Percentiles rank a stretch among this genome's conserved stretches.
These are phyloP conservation scores for Drosophila fulvimacula DNA, from an alignment of 2,888 invertebrate genomes.

Conservation along the genomic window DNA sequence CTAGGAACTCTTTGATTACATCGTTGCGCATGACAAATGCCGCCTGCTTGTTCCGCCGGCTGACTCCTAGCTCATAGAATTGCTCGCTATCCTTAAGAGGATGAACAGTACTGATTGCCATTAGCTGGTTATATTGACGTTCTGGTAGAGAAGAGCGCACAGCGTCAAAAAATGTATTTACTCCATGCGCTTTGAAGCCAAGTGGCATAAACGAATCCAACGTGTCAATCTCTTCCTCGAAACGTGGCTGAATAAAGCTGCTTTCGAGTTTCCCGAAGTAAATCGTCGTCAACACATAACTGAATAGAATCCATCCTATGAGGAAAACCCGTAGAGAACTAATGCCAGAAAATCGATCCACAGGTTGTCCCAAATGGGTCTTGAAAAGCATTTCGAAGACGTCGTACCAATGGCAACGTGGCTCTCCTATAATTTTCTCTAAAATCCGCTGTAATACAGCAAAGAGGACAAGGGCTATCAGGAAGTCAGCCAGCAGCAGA, in stretches of 20 bases:
- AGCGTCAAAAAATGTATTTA: conserved; percentile 49
- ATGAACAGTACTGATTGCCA: conserved; percentile 32
- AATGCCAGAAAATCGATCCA: conserved; percentile 60
- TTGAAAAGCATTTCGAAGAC: conserved; percentile 74
- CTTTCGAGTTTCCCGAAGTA: conserved; percentile 83
- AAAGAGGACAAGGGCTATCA: conserved; percentile 46
- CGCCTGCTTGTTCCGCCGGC: conserved; percentile 14
- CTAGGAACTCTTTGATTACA: conserved; percentile 74
- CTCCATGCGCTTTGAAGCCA: conserved; percentile 63
- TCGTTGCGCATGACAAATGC: conserved; percentile 76
- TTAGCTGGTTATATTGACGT: conserved; percentile 42
- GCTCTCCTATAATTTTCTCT: conserved; percentile 13
- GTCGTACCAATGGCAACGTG: conserved; percentile 59
- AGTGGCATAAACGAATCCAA: conserved; percentile 59
- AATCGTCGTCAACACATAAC: conserved; percentile 77
- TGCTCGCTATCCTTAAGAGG: conserved; percentile 47
- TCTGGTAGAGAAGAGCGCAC: conserved; percentile 50
- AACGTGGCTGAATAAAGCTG: conserved; percentile 78
- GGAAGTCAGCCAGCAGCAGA: conserved; percentile 60
- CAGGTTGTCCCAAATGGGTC: conserved; percentile 77
- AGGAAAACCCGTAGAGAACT: conserved; percentile 77
- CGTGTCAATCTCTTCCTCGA: conserved; percentile 73
- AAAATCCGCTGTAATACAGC: conserved; percentile 38
- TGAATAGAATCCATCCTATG: conserved; percentile 82
- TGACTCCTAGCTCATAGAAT: conserved; percentile 37